phyloP scores from a whole-genome alignment of 1,140 invertebrate genomes.

The Lepidostoma basale region DNA sequence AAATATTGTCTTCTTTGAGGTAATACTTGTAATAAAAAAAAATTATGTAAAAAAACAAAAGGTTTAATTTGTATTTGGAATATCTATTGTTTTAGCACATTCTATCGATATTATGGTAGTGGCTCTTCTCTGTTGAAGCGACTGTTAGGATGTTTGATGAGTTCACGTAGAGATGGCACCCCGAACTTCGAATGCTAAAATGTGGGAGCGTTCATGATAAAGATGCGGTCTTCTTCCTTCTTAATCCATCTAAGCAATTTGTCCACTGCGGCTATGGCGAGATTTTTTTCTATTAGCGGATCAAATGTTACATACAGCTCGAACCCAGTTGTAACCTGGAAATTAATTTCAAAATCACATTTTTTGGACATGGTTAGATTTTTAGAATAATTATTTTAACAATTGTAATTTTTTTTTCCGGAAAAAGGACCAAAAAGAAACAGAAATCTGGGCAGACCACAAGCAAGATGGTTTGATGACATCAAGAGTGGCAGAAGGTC shows the following conservation, averaged over 20 bases:
- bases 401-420: no score
- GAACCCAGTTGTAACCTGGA: slow-evolving; percentile 85
- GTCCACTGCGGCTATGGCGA: slow-evolving; percentile 84
- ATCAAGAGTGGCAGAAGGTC: no score
- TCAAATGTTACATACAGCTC: slow-evolving; percentile 94
- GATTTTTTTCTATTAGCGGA: slow-evolving; percentile 78
- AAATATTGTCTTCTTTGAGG: no score
- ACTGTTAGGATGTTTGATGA: slow-evolving; percentile 42
- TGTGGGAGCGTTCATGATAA: slow-evolving; percentile 89
- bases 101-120: background rate
- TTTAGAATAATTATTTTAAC: no score
- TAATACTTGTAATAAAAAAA: no score
- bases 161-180: slow-evolving; percentile 44
- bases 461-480: no score
- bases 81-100: no score
- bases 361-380: no score
- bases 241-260: slow-evolving; percentile 93
- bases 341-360: slow-evolving; percentile 42
- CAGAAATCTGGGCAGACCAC: no score
- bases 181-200: slow-evolving; percentile 66
- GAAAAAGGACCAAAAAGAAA: background rate
- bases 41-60: no score
- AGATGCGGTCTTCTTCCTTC: slow-evolving; percentile 89
- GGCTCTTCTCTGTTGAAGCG: slow-evolving; percentile 35
- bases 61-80: no score